These are phyloP conservation scores for Emys orbicularis DNA, from an alignment of 2,797 vertebrate species.

Conservation along the genomic window DNA sequence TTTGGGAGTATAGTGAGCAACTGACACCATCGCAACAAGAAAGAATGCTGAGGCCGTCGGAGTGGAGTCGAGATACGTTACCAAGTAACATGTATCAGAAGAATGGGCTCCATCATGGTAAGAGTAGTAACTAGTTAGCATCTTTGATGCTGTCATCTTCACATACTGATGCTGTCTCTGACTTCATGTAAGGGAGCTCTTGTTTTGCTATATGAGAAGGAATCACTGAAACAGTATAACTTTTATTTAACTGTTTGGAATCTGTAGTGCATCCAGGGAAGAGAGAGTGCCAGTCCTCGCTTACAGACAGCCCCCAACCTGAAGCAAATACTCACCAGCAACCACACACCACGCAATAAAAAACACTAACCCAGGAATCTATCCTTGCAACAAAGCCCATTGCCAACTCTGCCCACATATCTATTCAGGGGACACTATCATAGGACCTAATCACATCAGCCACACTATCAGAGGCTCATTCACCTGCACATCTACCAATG, in stretches of 20 bases:
- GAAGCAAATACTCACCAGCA: too few relatives aligned
- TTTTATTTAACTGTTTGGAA: background rate
- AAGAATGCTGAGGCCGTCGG: constrained; percentile 94
- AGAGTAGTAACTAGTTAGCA: constrained; percentile 37
- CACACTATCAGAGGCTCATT: too few relatives aligned
- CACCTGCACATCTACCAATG: too few relatives aligned
- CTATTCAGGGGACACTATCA: too few relatives aligned
- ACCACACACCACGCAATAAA: too few relatives aligned
- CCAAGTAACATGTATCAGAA: constrained; percentile 99
- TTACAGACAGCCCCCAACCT: too few relatives aligned
- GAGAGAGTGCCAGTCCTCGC: background rate
- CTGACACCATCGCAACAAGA: constrained; percentile 94
- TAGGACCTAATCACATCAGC: too few relatives aligned
- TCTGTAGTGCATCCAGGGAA: background rate
- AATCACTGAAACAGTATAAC: background rate
- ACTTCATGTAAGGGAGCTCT: background rate
- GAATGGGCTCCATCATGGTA: constrained; percentile 96
- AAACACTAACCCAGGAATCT: too few relatives aligned
- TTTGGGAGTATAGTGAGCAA: constrained; percentile 99
- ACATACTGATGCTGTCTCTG: background rate
- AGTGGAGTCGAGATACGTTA: constrained; percentile 96
- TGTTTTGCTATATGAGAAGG: background rate
- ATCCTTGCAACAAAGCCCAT: too few relatives aligned
- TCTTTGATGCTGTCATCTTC: background rate
- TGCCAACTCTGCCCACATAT: too few relatives aligned